Base-by-base conservation (phyloP, 1,140 invertebrate genomes). In the Pseudomyrmex concolor region DNA sequence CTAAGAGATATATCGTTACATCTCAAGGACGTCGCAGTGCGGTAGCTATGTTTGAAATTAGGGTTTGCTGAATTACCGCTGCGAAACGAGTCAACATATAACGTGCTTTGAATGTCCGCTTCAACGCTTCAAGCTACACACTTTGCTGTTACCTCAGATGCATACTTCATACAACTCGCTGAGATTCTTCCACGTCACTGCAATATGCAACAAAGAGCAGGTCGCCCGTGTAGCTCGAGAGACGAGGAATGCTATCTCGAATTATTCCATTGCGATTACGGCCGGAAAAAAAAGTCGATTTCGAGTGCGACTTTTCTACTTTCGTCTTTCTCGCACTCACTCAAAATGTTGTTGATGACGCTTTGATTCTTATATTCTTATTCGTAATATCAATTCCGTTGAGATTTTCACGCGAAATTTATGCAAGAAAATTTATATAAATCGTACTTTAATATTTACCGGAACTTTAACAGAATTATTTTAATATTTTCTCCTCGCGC, bases 111-210 rank as follows among this genome's bases (percentile, higher is more conserved):
- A 71, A 54, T 80, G 76, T 80, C 66, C 66, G 66, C 76, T 80
- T 80, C 19, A 80, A 80, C 76, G 76, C 76, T 80, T 77, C 71
- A 59, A 80, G 55, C 76, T 59, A 80, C 54, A 78, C 76, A 78
- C 76, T 50, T 71, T 48, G 54, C 66, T 70, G 43, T 80, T 80
- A 70, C 68, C 43, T 70, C 43, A 57, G 25, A 80, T 70, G 66
- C 43, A 80, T 80, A 80, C 43, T 48, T 17, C 55, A 60, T 70
- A 19, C 25, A 67, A 54, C 13, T 80, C 76, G 34, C 13, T 25
- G 22, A 48, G 54, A 59, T 71, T 71, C 22, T 19, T 50, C 54
- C 43, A 71, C 22, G 45, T 17, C 43, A 50, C 12, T 71, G 66
- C 54, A 80, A 60, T 48, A 71, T 80, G 66, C 66, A 80, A 78